phyloP scores from a whole-genome alignment of 1,140 invertebrate genomes.

The Plutomurus gul region DNA sequence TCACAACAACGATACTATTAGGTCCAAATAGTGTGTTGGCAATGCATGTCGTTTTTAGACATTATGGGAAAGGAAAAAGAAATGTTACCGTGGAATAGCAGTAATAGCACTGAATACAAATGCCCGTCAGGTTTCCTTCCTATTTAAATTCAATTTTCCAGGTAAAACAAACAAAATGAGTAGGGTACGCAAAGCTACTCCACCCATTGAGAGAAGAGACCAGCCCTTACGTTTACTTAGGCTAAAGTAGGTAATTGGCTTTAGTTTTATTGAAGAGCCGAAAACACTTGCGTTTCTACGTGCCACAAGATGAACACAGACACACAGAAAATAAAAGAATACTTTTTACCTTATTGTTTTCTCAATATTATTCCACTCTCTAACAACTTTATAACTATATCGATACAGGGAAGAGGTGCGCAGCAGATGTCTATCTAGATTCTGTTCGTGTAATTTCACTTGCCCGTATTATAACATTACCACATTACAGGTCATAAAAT shows the following conservation, averaged over 20 bases:
- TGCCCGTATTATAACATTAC: too few relatives aligned
- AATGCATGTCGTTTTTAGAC: too few relatives aligned
- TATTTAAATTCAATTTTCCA: constrained; percentile 30
- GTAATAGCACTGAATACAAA: neutral
- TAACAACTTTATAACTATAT: too few relatives aligned
- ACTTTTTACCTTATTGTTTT: neutral
- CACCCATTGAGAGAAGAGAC: neutral
- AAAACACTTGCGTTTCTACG: neutral
- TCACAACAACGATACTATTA: too few relatives aligned
- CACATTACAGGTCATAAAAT: constrained; percentile 16
- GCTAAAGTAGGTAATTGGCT: neutral
- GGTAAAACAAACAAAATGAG: constrained; percentile 29
- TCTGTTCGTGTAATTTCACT: too few relatives aligned
- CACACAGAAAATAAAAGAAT: neutral
- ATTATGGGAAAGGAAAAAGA: too few relatives aligned
- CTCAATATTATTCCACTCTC: too few relatives aligned
- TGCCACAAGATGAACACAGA: neutral
- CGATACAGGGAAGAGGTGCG: too few relatives aligned
- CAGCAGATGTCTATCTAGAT: too few relatives aligned
- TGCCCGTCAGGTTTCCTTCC: neutral
- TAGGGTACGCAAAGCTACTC: neutral
- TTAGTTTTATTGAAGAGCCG: constrained; percentile 18
- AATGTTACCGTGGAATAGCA: neutral
- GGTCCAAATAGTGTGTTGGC: too few relatives aligned
- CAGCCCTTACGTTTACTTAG: constrained; percentile 16